Evolutionary conservation across 2,113 vertebrate genomes (phyloP), one percentile per base, ranked within the genome.

Genomic region (Oxygymnocypris stewartii): DNA sequence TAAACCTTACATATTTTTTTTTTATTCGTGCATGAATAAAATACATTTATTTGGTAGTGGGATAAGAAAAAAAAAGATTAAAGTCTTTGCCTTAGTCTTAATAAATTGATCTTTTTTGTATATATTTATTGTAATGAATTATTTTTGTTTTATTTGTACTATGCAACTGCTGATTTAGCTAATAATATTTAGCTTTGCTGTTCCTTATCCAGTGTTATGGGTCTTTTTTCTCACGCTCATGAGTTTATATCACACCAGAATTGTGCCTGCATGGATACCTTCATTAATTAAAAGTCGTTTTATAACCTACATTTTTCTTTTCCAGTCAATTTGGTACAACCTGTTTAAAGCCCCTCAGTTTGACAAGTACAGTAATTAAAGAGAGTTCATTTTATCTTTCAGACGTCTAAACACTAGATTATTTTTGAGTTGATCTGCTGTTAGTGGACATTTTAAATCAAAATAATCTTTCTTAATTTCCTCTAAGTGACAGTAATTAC

Each of bases 401-500:
- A 86, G 51, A 79, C 65, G 5, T 57, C 84, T 40, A 57, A 85
- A 71, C 10, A 51, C 31, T 79, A 37, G 44, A 13, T 71, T 71
- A 18, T 31, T n/a, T 78, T 76, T 65, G 25, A 76, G n/a, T 28
- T 20, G 54, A 47, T 12, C 83, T 20, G 54, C n/a, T 74, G 20
- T 54, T 75, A 65, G 75, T 44, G 40, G 47, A n/a, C 35, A 78
- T 76, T n/a, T 88, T 82, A 85, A 23, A 37, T 61, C n/a, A 13
- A 54, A 80, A 65, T 28, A 14, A 40, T 88, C 18, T 61, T 25
- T 71, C 23, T 11, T 44, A 74, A 23, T 84, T 51, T 59, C 12
- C 61, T 71, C n/a, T 75, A 71, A 76, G 44, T 77, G n/a, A 73
- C 76, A 63, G 69, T 80, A 86, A 84, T 82, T 86, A 42, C 63